Evolutionary conservation across 2,888 invertebrate species (phyloP).

Genomic region (Osedax frankpressi): DNA sequence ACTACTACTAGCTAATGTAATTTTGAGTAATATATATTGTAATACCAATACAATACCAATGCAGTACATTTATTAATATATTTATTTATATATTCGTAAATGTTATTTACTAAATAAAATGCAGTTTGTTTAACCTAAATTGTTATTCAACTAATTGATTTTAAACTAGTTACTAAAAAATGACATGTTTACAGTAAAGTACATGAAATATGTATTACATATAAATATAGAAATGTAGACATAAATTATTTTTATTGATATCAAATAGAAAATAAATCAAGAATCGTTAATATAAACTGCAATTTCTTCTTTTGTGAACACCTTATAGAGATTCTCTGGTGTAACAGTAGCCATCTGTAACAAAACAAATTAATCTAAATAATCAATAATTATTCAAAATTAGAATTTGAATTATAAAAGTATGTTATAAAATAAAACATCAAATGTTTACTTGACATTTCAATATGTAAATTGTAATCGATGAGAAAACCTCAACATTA

Average conservation of each 20-base stretch:
- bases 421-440: too few species aligned
- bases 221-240: background rate
- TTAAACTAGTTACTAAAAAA: too few species aligned
- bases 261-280: slow-evolving; percentile 18
- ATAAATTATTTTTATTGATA: background rate
- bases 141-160: too few species aligned
- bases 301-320: slow-evolving; percentile 77
- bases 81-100: background rate
- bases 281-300: slow-evolving; percentile 64
- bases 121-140: background rate
- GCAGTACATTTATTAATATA: background rate
- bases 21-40: too few species aligned
- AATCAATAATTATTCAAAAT: background rate
- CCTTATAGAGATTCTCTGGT: slow-evolving; percentile 66
- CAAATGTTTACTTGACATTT: too few species aligned
- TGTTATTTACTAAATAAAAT: background rate
- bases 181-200: background rate
- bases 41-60: too few species aligned
- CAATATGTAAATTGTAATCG: too few species aligned
- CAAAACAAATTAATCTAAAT: slow-evolving; percentile 8
- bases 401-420: slow-evolving; percentile 1
- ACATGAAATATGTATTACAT: background rate
- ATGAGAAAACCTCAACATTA: slow-evolving; percentile 93
- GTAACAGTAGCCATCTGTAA: slow-evolving; percentile 71
- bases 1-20: too few species aligned